Evolutionary conservation across 2,113 vertebrate genomes (phyloP).

Genomic region (Asarcornis scutulata): DNA sequence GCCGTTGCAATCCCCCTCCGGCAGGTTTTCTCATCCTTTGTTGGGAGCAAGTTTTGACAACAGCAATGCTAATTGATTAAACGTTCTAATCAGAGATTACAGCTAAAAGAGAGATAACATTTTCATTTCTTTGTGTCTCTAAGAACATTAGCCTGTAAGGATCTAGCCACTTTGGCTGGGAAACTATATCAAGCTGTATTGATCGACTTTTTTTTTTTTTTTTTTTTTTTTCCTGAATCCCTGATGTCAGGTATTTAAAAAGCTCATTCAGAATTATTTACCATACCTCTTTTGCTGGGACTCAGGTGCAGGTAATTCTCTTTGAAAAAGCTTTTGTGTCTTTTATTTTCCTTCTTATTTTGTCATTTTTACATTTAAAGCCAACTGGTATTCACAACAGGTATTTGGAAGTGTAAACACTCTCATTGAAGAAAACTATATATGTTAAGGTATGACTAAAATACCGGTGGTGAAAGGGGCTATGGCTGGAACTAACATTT

Average conservation of each 20-base stretch:
- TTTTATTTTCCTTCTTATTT: neutral
- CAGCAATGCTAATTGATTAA: conserved; percentile 83
- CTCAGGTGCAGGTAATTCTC: neutral
- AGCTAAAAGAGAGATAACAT: conserved; percentile 53
- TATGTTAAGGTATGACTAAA: neutral
- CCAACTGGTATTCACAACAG: neutral
- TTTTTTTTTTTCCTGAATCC: neutral
- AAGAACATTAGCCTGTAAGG: conserved; percentile 15
- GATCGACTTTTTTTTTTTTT: neutral
- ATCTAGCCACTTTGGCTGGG: neutral
- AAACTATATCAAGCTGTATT: neutral
- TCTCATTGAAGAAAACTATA: neutral
- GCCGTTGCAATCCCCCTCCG: conserved; percentile 10
- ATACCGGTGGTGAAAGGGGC: neutral
- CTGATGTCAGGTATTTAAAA: conserved; percentile 2
- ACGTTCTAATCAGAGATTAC: conserved; percentile 80
- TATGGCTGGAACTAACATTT: neutral
- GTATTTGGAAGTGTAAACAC: neutral
- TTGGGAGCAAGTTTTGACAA: conserved; percentile 82
- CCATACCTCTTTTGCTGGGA: neutral
- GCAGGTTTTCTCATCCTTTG: conserved; percentile 67
- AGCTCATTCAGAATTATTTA: neutral
- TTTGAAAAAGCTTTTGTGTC: conserved; percentile 7
- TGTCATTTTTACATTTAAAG: neutral
- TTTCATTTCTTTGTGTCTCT: conserved; percentile 49